Conservation (phyloP, 2,888 invertebrate species). For the Nysson spinosus region DNA sequence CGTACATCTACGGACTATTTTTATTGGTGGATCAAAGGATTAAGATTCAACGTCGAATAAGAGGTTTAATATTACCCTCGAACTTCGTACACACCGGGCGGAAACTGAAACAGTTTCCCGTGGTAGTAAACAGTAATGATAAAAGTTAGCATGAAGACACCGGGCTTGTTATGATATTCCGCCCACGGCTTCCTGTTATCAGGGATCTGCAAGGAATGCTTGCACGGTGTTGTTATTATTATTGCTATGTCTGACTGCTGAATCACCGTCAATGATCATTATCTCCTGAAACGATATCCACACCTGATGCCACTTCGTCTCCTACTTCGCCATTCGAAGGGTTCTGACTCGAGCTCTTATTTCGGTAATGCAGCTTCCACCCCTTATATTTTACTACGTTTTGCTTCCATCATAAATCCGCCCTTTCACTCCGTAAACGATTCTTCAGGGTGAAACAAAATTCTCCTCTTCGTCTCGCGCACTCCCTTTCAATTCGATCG, state of each 20-base stretch:
- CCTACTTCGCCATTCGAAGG: background rate
- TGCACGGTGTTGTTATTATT: constrained; percentile 8
- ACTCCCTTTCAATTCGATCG: too few relatives aligned
- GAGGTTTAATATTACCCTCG: too few relatives aligned
- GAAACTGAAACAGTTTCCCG: too few relatives aligned
- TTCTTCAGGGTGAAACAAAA: too few relatives aligned
- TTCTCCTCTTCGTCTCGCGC: too few relatives aligned
- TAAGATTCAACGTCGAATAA: too few relatives aligned
- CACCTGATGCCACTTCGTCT: constrained; percentile 1
- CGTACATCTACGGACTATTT: too few relatives aligned
- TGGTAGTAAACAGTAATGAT: background rate
- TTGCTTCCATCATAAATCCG: constrained; percentile 33
- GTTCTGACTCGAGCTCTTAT: background rate
- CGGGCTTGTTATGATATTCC: background rate
- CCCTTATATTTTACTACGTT: constrained; percentile 20
- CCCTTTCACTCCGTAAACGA: too few relatives aligned
- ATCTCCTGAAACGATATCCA: constrained; percentile 1
- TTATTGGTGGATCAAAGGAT: too few relatives aligned
- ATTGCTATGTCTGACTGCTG: background rate
- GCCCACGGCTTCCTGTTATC: constrained; percentile 1
- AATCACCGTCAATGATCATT: background rate
- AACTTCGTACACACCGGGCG: too few relatives aligned
- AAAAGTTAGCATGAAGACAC: constrained; percentile 1
- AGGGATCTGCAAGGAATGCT: background rate
- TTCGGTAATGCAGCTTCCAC: background rate